Evolutionary conservation across 2,797 vertebrate genomes (phyloP).

Genomic region (Gymnodraco acuticeps): DNA sequence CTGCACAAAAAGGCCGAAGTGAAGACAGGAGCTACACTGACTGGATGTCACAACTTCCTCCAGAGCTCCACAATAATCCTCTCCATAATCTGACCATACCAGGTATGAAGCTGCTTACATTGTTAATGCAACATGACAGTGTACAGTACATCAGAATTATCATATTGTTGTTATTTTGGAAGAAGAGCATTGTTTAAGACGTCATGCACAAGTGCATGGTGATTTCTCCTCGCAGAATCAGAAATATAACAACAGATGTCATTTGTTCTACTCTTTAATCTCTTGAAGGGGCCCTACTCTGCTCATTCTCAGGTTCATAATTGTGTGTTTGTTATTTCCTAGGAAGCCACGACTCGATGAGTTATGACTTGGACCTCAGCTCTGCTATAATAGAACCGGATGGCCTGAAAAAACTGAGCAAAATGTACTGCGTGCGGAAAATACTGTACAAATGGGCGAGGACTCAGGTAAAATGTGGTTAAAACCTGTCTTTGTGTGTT

Average conservation of each 20-base stretch:
- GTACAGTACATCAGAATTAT: neutral
- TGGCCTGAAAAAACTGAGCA: constrained; percentile 44
- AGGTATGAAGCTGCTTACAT: constrained; percentile 45
- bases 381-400: constrained; percentile 66
- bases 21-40: constrained; percentile 25
- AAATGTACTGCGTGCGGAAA: constrained; percentile 38
- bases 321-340: neutral
- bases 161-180: too few relatives aligned
- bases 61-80: constrained; percentile 34
- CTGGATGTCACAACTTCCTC: constrained; percentile 72
- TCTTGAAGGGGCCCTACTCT: too few relatives aligned
- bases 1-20: neutral
- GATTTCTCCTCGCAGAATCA: too few relatives aligned
- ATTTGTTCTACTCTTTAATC: too few relatives aligned
- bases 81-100: constrained; percentile 69
- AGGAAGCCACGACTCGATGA: constrained; percentile 78
- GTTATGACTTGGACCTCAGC: constrained; percentile 68
- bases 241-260: too few relatives aligned
- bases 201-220: too few relatives aligned
- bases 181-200: too few relatives aligned
- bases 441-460: constrained; percentile 50
- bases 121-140: neutral
- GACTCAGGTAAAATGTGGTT: constrained; percentile 60
- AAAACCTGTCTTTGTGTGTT: neutral
- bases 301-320: too few relatives aligned